phyloP scores from a whole-genome alignment of 2,797 vertebrate species.

The Allobates femoralis region DNA sequence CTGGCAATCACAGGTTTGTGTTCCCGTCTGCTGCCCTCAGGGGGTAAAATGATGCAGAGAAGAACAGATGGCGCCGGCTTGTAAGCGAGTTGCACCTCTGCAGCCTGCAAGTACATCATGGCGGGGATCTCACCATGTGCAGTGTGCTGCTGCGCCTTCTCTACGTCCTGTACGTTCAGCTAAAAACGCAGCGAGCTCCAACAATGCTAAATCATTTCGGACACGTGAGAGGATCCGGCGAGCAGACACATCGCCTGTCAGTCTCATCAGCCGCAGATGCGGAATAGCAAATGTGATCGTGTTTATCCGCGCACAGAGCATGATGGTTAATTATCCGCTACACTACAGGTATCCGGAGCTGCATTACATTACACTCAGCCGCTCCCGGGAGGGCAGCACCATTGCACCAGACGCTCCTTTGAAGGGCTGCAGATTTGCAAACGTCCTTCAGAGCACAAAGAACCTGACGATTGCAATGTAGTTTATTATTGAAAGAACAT shows the following conservation, averaged over 20 bases:
- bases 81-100: not conserved
- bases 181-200: not conserved
- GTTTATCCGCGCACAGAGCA: not conserved
- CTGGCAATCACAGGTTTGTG: not conserved
- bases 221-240: conserved; percentile 14
- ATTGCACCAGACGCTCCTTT: not conserved
- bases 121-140: not conserved
- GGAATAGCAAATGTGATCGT: conserved; percentile 14
- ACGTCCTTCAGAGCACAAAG: conserved; percentile 28
- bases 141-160: not conserved
- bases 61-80: conserved; percentile 4
- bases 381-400: not conserved
- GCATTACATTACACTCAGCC: conserved; percentile 5
- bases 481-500: conserved; percentile 10
- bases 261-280: conserved; percentile 32
- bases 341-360: conserved; percentile 30
- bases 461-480: not conserved
- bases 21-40: not conserved
- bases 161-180: not conserved
- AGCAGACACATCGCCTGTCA: conserved; percentile 22
- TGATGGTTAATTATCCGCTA: conserved; percentile 23
- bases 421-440: not conserved
- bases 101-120: not conserved
- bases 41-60: not conserved
- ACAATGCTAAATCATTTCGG: conserved; percentile 31